Conservation (phyloP, 92 coral and sea anemone genomes). For the Nematostella vectensis region DNA sequence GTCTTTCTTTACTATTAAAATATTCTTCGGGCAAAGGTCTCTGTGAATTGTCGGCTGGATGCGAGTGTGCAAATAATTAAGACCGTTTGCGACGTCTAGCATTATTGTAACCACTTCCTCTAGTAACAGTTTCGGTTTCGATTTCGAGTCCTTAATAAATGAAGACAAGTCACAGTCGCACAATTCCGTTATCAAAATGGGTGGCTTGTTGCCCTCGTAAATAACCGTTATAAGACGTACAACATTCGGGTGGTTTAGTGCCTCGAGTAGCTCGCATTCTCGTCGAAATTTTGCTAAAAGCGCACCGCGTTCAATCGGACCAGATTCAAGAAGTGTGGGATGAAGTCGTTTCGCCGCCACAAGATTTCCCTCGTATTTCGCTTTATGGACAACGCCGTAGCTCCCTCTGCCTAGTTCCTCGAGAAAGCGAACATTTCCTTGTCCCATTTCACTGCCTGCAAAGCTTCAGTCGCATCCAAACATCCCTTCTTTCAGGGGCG, state of each 20-base stretch:
- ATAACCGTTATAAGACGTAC: slow-evolving; percentile 18
- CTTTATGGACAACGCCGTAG: slow-evolving; percentile 42
- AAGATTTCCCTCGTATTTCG: slow-evolving; percentile 38
- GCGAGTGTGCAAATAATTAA: slow-evolving; percentile 32
- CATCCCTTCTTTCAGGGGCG: no score
- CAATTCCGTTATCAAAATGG: slow-evolving; percentile 37
- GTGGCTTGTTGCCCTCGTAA: slow-evolving; percentile 17
- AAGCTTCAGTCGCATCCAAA: no score
- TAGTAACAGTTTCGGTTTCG: slow-evolving; percentile 8
- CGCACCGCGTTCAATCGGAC: slow-evolving; percentile 5
- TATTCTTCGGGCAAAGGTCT: slow-evolving; percentile 33
- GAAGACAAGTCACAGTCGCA: slow-evolving; percentile 29
- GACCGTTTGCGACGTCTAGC: slow-evolving; percentile 38
- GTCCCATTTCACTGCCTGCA: slow-evolving; percentile 11
- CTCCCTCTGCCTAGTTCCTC: slow-evolving; percentile 26
- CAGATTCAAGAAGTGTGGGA: slow-evolving; percentile 13
- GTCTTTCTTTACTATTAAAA: slow-evolving; percentile 27
- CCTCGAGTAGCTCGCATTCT: slow-evolving; percentile 24
- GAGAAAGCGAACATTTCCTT: slow-evolving; percentile 25
- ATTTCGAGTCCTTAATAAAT: slow-evolving; percentile 11
- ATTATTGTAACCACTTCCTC: slow-evolving; percentile 31
- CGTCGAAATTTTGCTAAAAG: slow-evolving; percentile 14
- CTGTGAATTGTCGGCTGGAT: slow-evolving; percentile 26
- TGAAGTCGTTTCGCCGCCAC: slow-evolving; percentile 50
- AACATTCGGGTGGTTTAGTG: slow-evolving; percentile 36